phyloP scores from a whole-genome alignment of 2,797 vertebrate species.

The Melopsittacus undulatus region DNA sequence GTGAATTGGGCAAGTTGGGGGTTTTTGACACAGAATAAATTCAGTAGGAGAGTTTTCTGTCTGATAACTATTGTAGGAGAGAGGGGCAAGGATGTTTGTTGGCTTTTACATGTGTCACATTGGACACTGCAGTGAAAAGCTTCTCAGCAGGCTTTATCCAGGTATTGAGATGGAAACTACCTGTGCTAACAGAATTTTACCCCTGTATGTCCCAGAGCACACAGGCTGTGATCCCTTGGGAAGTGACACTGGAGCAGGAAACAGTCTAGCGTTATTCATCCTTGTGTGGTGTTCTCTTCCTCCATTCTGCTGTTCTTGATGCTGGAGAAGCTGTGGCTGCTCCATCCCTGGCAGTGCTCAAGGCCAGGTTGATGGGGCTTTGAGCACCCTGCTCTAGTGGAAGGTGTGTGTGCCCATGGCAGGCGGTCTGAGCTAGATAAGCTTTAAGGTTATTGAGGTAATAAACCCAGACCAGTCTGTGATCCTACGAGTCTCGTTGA shows the following conservation, averaged over 20 bases:
- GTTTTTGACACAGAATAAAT: neutral
- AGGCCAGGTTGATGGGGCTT: neutral
- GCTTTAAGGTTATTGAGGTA: too few species aligned
- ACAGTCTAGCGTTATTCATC: accelerated
- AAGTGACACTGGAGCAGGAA: accelerated
- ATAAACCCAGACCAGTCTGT: neutral
- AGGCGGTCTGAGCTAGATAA: neutral
- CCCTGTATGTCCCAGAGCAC: neutral
- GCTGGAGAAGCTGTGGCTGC: neutral
- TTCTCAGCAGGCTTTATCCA: neutral
- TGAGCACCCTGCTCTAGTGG: neutral
- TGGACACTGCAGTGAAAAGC: neutral
- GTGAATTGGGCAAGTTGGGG: neutral
- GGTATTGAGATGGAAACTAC: neutral
- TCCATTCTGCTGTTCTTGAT: neutral
- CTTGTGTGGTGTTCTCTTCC: neutral
- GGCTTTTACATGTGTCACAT: neutral
- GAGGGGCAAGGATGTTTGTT: accelerated
- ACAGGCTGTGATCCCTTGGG: accelerated
- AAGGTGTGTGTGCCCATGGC: neutral
- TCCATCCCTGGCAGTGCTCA: neutral
- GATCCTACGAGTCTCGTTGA: neutral
- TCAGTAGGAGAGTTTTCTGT: neutral
- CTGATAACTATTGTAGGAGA: neutral
- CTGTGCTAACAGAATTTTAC: neutral